Base-by-base conservation (phyloP, 2,888 invertebrate species). In the Melinaea menophilus region DNA sequence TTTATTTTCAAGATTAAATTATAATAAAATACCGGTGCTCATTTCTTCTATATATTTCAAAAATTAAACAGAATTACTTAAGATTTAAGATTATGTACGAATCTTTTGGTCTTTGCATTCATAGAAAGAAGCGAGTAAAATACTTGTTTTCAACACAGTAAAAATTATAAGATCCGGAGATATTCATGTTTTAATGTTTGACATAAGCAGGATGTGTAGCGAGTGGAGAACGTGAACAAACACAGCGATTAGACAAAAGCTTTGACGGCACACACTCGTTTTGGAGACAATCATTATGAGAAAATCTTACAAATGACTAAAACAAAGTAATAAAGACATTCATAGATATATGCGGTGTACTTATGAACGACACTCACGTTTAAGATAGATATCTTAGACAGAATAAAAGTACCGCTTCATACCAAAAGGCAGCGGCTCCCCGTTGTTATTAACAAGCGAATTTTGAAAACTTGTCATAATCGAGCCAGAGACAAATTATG, bases 231-330 rank as follows among this genome's bases (percentile, higher is more conserved):
- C 72, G 73, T 73, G 72, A 70, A 71, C 72, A 69, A 82, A 83
- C 79, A 76, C 79, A 81, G 81, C 88, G 89, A 89, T 90, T 89
- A 90, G 86, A 90, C 89, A 88, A 90, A 88, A 77, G 81, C 84
- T 84, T 89, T 88, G 90, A 86, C 88, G 89, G 86, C 84, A 79
- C 79, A 82, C 85, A 84, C 88, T 90, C 89, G 88, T 89, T 90
- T 90, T 86, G 80, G 87, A 76, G 86, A 85, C 87, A 90, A 90
- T 90, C 90, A 90, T 90, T 90, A 90, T 90, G 90, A 90, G 90
- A 90, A 90, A 90, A 90, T 90, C 90, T 90, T 82, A 82, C 79
- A 88, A 90, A 90, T 88, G 88, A 90, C 90, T 85, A 88, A 86
- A 86, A 78, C 81, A 85, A 81, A 82, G 89, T 88, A 90, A 90